Base-by-base conservation (phyloP, 2,888 invertebrate species). In the Schizaphis graminum region DNA sequence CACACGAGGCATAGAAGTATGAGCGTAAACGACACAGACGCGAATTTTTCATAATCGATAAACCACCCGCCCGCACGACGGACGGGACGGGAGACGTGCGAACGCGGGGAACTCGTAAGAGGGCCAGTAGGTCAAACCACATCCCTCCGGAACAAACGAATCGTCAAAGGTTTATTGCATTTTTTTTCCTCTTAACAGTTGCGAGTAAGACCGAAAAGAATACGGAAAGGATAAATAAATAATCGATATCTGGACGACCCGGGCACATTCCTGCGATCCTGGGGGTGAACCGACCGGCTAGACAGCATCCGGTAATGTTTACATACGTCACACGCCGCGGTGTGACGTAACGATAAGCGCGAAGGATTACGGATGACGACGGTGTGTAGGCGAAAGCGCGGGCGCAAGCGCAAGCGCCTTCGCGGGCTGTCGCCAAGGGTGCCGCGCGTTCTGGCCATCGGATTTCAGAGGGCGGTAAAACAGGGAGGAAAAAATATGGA, bases 71-170 rank as follows among this genome's bases (percentile, higher is more conserved):
- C 57, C 89, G 89, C 87, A 35, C 7, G 35, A n/a, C n/a, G 16
- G 49, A 16, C 7, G 89, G 47, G 28, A 44, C 28, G 57, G 8
- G 44, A 85, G 2, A 35, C 85, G 10, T 44, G 24, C 53, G 35
- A 35, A 8, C 21, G 88, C 49, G 53, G 89, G 89, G 28, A 61
- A n/a, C 21, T n/a, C 3, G n/a, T 8, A 90, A 47, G 67, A n/a
- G 47, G 61, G 90, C 90, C 90, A 90, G 90, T 90, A 90, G 90
- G 90, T 90, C 90, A 90, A 67, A 24, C 67, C 89, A 4, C 89
- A 44, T 28, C 57, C 44, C 89, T 53, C 86, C 49, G 47, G 47
- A 47, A 28, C 86, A 8, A 16, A 21, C 77, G 35, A 35, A 21
- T 35, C 11, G 44, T 44, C 49, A 10, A 0, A 57, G 26, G 35